Conservation (phyloP, 2,888 invertebrate species). For the Oscheius sp. region DNA sequence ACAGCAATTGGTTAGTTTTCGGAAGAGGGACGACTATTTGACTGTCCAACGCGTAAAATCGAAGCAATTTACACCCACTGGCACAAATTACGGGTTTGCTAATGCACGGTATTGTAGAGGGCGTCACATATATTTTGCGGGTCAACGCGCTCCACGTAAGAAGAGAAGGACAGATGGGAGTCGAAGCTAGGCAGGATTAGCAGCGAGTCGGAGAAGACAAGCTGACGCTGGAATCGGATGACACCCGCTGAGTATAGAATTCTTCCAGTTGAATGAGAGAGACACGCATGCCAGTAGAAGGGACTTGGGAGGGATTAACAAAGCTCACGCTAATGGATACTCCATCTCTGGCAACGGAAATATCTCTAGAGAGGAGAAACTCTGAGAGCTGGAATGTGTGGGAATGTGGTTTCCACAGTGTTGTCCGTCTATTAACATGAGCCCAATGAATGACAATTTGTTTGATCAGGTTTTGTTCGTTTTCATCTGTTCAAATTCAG, state of each 20-base stretch:
- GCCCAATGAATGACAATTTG: neutral
- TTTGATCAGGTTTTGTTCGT: neutral
- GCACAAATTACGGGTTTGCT: slow-evolving; percentile 33
- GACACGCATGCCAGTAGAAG: neutral
- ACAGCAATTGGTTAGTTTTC: neutral
- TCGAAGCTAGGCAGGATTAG: slow-evolving; percentile 31
- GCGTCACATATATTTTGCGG: slow-evolving; percentile 35
- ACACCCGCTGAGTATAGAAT: slow-evolving; percentile 31
- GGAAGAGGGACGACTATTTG: neutral
- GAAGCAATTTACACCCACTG: slow-evolving; percentile 20
- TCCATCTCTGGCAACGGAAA: neutral
- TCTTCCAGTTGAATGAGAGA: slow-evolving; percentile 8
- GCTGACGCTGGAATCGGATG: slow-evolving; percentile 28
- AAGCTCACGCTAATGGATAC: slow-evolving; percentile 32
- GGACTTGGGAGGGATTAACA: slow-evolving; percentile 15
- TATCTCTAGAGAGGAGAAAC: no score
- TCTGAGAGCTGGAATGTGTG: no score
- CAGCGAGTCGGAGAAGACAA: slow-evolving; percentile 28
- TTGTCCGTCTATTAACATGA: neutral
- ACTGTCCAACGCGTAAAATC: slow-evolving; percentile 11
- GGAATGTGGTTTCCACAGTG: no score
- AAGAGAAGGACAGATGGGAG: slow-evolving; percentile 36
- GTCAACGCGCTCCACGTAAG: slow-evolving; percentile 37
- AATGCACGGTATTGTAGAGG: slow-evolving; percentile 35
- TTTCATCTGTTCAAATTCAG: no score